phyloP scores from a whole-genome alignment of 1,140 invertebrate genomes.

The Bombus balteatus region DNA sequence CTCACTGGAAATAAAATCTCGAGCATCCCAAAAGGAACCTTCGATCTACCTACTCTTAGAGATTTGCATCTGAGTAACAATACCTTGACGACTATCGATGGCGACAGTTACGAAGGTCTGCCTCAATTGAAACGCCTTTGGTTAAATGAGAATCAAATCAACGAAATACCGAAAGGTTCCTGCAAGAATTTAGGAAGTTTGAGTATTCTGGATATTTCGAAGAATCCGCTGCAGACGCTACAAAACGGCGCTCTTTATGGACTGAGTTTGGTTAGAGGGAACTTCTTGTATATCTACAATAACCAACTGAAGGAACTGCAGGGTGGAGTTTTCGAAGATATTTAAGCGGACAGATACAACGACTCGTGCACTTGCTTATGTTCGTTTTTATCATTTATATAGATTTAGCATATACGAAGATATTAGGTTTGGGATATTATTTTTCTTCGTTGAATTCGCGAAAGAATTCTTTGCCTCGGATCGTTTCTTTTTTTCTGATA shows the following conservation, averaged over 20 bases:
- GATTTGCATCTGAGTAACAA: conserved; percentile 66
- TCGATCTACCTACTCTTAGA: conserved; percentile 58
- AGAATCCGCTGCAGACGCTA: conserved; percentile 65
- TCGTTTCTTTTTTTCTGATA: not conserved
- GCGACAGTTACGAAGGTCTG: conserved; percentile 63
- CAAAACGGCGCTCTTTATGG: conserved; percentile 70
- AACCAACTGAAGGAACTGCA: conserved; percentile 62
- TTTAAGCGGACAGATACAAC: conserved; percentile 16
- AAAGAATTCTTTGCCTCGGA: not conserved
- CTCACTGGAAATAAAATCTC: conserved; percentile 67
- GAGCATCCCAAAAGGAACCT: conserved; percentile 49
- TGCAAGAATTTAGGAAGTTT: conserved; percentile 63
- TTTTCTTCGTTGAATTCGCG: not conserved
- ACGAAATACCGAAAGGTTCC: conserved; percentile 56
- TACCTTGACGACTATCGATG: conserved; percentile 59
- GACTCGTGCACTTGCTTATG: not conserved
- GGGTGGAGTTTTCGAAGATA: conserved; percentile 69
- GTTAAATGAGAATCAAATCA: conserved; percentile 62
- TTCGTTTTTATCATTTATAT: not conserved
- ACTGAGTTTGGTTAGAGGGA: conserved; percentile 47
- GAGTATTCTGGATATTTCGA: conserved; percentile 61
- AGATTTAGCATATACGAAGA: not conserved
- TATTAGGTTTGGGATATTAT: not conserved
- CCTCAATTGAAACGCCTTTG: conserved; percentile 53
- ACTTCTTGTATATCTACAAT: conserved; percentile 53